These are phyloP conservation scores for Drosophila pseudoananassae DNA, from an alignment of 1,140 invertebrate species.

Conservation along the genomic window DNA sequence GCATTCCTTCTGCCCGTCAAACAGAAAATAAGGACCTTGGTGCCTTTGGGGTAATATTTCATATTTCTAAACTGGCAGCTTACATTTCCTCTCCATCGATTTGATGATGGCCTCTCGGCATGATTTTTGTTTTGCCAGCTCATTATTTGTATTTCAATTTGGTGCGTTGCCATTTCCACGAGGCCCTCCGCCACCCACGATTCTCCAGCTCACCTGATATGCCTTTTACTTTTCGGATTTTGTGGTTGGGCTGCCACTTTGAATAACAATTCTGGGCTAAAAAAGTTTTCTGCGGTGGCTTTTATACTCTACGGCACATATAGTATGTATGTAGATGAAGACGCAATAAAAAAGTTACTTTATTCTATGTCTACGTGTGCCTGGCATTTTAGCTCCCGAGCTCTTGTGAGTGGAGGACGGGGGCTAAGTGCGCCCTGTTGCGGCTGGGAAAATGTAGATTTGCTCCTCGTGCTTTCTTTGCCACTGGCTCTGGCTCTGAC, in stretches of 20 bases:
- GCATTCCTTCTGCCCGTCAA: not conserved
- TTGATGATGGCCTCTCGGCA: constrained; percentile 63
- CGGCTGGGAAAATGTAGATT: constrained; percentile 76
- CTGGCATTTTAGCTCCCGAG: constrained; percentile 11
- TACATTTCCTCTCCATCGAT: constrained; percentile 68
- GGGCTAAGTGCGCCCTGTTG: constrained; percentile 74
- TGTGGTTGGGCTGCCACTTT: constrained; percentile 69
- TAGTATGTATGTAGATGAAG: constrained; percentile 65
- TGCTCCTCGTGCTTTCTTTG: constrained; percentile 3
- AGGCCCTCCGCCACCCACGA: not conserved
- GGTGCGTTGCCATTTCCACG: constrained; percentile 46
- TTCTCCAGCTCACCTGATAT: constrained; percentile 34
- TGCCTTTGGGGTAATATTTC: constrained; percentile 55
- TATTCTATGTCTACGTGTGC: constrained; percentile 71
- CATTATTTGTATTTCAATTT: constrained; percentile 79
- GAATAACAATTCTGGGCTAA: constrained; percentile 73
- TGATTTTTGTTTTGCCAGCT: constrained; percentile 81
- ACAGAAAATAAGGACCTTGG: constrained; percentile 11
- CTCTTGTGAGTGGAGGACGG: constrained; percentile 3
- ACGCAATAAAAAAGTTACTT: constrained; percentile 82
- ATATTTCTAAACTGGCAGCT: constrained; percentile 74
- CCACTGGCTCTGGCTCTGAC: constrained; percentile 3
- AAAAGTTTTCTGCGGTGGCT: constrained; percentile 67
- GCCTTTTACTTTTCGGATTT: constrained; percentile 72
- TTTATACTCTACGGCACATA: constrained; percentile 48